Evolutionary conservation across 1,140 invertebrate genomes (phyloP).

Genomic region (Sarcophaga peregrina): DNA sequence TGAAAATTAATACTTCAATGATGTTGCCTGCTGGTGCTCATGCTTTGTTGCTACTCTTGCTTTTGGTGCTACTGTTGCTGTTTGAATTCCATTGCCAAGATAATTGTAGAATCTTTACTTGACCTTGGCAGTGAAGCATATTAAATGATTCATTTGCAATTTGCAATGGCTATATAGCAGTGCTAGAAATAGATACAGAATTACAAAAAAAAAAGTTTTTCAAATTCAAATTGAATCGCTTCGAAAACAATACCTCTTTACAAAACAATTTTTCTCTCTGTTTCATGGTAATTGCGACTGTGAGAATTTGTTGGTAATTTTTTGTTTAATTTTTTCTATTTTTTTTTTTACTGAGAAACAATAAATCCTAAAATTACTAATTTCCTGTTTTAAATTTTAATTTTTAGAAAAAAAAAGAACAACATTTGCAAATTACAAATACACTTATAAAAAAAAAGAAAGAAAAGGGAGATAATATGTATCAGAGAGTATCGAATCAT

Average conservation of each 20-base stretch:
- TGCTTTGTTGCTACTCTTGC: too few relatives aligned
- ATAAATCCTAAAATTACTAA: constrained; percentile 25
- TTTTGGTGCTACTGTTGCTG: neutral
- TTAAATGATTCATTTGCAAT: neutral
- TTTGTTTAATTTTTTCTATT: neutral
- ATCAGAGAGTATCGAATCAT: too few relatives aligned
- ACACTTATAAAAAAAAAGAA: too few relatives aligned
- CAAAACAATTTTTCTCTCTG: neutral
- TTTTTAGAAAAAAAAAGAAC: too few relatives aligned
- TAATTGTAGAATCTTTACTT: constrained; percentile 7
- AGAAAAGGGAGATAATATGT: too few relatives aligned
- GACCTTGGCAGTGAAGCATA: constrained; percentile 26
- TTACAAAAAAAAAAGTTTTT: neutral
- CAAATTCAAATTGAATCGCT: neutral
- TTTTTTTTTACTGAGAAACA: constrained; percentile 2
- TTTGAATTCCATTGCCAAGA: neutral
- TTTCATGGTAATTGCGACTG: too few relatives aligned
- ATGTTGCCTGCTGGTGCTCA: neutral
- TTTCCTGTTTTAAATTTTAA: neutral
- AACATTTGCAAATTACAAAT: too few relatives aligned
- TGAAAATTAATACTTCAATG: constrained; percentile 18
- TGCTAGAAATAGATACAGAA: neutral
- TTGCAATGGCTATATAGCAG: neutral
- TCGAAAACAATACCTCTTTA: neutral
- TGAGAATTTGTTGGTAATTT: neutral